Evolutionary conservation across 2,888 invertebrate species (phyloP), one percentile per base, ranked within the genome.

Genomic region (Scelioninae gen. 1): DNA sequence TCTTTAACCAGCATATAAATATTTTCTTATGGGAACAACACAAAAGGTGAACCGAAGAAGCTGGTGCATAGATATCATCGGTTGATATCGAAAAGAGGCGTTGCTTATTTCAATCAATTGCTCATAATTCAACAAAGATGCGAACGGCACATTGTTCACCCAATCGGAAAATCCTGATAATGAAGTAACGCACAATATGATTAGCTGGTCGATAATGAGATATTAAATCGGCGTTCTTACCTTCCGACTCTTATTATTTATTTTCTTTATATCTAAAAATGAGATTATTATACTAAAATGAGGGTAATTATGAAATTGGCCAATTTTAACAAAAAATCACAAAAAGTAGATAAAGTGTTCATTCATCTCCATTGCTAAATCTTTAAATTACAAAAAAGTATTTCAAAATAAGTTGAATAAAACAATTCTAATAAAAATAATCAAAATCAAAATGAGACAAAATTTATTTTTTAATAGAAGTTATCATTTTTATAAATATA

Each of bases 161-260:
- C 79, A 72, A 72, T 72, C 58, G 72, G 66, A 66, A 79, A 79
- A 72, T 66, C n/a, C 56, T 55, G 72, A 66, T 79, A 79, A 72
- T 78, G 51, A 23, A 58, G 43, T 47, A 31, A 62, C 32, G 53
- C 63, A 31, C 62, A 49, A 63, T 56, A 49, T 43, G 58, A 63
- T 71, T 66, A 76, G 63, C 13, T 7, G 23, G 7, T 40, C 53
- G 63, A 72, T 65, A 31, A 15, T 51, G 40, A 23, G 62, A 43
- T 32, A 72, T 63, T 76, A 72, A 60, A 43, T 34, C 72, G 32
- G 31, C 45, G 13, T 40, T 47, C 13, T 51, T 75, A 53, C 65
- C 55, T 56, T 65, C 49, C 56, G 47, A 31, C n/a, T 58, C 9
- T 56, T 58, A 58, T 76, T 56, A 49, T 68, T 68, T 66, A 32